Percentiles rank a stretch among this genome's conserved stretches.
Evolutionary conservation across 2,113 vertebrate genomes (phyloP).

Genomic region (Gavialis gangeticus): DNA sequence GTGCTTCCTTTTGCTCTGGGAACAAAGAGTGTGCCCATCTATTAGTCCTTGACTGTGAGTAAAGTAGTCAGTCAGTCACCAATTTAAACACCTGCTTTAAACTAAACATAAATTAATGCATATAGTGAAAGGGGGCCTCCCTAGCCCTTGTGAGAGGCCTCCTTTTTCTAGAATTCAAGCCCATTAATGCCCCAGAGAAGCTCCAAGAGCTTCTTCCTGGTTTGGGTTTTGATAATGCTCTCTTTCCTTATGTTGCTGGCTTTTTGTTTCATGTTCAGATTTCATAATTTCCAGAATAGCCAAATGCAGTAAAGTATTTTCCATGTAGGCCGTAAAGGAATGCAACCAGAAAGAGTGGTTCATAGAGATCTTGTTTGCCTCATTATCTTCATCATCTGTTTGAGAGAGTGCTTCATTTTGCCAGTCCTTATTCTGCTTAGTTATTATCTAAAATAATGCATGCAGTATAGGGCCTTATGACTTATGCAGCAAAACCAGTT

Average conservation of each 20-base stretch:
- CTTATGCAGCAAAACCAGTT: neutral
- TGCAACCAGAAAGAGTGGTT: neutral
- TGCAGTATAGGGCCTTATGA: neutral
- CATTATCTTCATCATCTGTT: neutral
- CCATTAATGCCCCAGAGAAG: neutral
- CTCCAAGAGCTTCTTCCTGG: neutral
- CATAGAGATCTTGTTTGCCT: neutral
- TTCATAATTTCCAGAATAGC: neutral
- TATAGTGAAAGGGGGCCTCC: too few species aligned
- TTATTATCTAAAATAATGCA: neutral
- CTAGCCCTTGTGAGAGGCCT: neutral
- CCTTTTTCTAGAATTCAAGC: neutral
- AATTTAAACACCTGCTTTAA: too few species aligned
- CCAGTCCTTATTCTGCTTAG: neutral
- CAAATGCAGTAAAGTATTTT: neutral
- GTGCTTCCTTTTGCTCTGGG: neutral
- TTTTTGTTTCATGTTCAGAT: neutral
- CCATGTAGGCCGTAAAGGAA: neutral
- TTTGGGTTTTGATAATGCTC: neutral
- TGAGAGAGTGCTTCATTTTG: neutral
- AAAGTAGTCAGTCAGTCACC: neutral
- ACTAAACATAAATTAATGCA: too few species aligned
- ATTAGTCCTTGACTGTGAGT: neutral
- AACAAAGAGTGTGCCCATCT: neutral
- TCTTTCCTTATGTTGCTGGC: neutral